phyloP scores from a whole-genome alignment of 1,140 invertebrate species.

The Pogonus chalceus region DNA sequence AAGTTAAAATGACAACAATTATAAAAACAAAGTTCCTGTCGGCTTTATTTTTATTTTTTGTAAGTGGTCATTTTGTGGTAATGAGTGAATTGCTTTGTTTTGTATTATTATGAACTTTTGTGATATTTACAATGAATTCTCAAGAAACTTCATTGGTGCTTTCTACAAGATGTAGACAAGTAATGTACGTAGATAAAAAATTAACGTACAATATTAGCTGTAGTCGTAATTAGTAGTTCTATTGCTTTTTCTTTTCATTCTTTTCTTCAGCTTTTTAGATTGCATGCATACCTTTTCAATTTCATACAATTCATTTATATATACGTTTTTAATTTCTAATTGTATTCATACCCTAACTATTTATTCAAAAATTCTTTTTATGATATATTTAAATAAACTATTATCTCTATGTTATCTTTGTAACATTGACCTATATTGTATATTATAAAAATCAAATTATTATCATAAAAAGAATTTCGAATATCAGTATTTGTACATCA shows the following conservation, averaged over 20 bases:
- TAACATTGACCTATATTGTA: too few relatives aligned
- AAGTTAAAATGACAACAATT: too few relatives aligned
- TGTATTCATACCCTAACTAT: too few relatives aligned
- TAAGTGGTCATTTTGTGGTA: constrained; percentile 1
- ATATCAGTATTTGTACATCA: too few relatives aligned
- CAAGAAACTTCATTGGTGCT: constrained; percentile 7
- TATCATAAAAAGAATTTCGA: too few relatives aligned
- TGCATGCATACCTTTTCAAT: background rate
- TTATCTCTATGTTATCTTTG: too few relatives aligned
- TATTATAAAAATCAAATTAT: too few relatives aligned
- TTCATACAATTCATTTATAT: background rate
- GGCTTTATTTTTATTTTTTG: background rate
- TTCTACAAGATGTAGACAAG: constrained; percentile 7
- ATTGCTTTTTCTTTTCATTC: background rate
- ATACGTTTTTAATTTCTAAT: too few relatives aligned
- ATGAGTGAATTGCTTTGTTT: background rate
- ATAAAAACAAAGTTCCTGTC: too few relatives aligned
- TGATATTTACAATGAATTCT: constrained; percentile 1
- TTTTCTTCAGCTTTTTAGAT: background rate
- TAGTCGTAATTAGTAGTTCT: background rate
- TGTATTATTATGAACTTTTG: background rate
- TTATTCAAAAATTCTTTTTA: too few relatives aligned
- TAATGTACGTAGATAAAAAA: constrained; percentile 4
- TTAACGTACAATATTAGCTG: constrained; percentile 1
- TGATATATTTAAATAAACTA: too few relatives aligned